These are phyloP conservation scores for Ondatra zibethicus DNA, from an alignment of 2,113 vertebrate species.

Conservation along the genomic window DNA sequence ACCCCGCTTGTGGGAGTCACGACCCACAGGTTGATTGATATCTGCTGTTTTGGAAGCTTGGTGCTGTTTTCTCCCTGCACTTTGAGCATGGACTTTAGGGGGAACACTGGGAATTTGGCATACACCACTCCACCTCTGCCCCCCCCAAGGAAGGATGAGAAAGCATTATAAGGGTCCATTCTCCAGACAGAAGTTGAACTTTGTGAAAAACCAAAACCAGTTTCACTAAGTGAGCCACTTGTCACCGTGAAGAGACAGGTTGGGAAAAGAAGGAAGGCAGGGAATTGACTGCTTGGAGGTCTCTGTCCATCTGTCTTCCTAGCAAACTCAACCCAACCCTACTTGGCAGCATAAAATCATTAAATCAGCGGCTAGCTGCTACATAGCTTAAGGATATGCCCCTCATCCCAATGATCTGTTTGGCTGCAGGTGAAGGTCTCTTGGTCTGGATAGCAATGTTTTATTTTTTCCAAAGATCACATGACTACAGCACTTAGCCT, in stretches of 20 bases:
- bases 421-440: neutral
- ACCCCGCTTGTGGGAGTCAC: neutral
- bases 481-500: neutral
- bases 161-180: neutral
- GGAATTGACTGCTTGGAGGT: neutral
- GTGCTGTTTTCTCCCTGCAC: neutral
- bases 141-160: neutral
- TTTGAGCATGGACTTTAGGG: neutral
- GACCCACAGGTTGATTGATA: neutral
- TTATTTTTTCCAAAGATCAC: neutral
- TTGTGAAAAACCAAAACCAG: neutral
- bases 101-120: neutral
- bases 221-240: neutral
- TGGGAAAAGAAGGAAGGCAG: neutral
- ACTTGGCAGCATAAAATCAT: neutral
- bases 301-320: neutral
- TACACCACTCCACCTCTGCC: rapidly evolving
- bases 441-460: neutral
- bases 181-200: neutral
- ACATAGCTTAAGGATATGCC: neutral
- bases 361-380: neutral
- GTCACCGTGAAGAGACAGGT: neutral
- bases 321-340: neutral
- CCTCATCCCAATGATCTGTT: neutral
- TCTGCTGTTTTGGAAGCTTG: rapidly evolving